phyloP scores from a whole-genome alignment of 2,113 vertebrate genomes.

The Apodemus speciosus region DNA sequence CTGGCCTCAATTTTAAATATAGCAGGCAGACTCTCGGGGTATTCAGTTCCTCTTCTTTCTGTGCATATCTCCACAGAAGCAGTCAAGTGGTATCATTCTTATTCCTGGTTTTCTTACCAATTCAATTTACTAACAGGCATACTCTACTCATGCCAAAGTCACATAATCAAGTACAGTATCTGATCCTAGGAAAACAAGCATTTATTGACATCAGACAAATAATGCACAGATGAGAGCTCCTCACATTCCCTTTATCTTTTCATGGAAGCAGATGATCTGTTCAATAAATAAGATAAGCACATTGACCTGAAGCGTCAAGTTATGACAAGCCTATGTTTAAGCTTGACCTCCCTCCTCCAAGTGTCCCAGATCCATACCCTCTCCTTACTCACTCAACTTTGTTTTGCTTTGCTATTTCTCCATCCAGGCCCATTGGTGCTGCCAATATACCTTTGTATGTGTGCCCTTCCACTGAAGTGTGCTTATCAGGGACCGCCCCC shows the following conservation, averaged over 20 bases:
- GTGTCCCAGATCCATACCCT: background rate
- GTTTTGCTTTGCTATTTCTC: background rate
- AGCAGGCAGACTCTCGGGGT: background rate
- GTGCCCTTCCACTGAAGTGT: background rate
- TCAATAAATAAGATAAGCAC: background rate
- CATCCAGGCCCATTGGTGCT: background rate
- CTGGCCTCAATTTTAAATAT: slow-evolving; percentile 17
- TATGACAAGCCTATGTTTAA: background rate
- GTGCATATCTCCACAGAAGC: background rate
- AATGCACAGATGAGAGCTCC: background rate
- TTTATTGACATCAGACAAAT: slow-evolving; percentile 22
- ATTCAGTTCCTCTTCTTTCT: background rate
- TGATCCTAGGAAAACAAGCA: background rate
- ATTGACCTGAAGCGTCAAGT: background rate
- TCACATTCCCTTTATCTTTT: background rate
- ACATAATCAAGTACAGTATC: background rate
- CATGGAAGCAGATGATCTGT: background rate
- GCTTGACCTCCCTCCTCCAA: background rate
- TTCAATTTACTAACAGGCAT: background rate
- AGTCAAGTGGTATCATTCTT: background rate
- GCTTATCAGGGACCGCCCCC: background rate
- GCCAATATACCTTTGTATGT: background rate
- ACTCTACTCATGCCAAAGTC: background rate
- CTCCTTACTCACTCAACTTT: background rate
- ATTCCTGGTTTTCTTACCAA: background rate